A percentile compares a stretch with the other conserved stretches of the same genome.
These are phyloP conservation scores for Bolborhynchus lineola DNA, from an alignment of 2,113 vertebrate species.

Conservation along the genomic window DNA sequence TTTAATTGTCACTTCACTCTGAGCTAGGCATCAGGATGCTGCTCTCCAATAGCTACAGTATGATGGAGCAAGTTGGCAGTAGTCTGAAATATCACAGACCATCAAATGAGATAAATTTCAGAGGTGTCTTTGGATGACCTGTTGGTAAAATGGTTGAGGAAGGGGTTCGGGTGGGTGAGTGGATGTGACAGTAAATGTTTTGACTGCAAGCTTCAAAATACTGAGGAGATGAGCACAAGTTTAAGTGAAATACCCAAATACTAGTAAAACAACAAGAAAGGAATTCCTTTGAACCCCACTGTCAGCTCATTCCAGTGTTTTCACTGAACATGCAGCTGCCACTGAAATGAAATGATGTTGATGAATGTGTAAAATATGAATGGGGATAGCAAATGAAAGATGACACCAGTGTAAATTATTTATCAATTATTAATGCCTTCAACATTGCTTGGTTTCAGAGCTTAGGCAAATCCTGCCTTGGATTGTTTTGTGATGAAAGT, in stretches of 20 bases:
- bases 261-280: neutral
- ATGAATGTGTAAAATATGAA: neutral
- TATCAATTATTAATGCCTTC: neutral
- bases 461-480: neutral
- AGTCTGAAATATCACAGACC: neutral
- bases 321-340: neutral
- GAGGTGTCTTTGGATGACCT: neutral
- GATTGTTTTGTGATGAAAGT: neutral
- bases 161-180: fast-evolving
- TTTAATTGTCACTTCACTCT: neutral
- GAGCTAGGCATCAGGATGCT: neutral
- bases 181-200: neutral
- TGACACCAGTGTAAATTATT: neutral
- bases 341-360: neutral
- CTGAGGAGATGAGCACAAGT: neutral
- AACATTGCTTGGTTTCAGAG: neutral
- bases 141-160: neutral
- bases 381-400: neutral
- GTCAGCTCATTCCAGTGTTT: neutral
- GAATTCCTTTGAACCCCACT: neutral
- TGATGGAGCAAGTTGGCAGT: neutral
- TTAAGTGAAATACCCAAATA: fast-evolving
- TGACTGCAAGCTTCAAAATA: neutral
- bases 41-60: neutral
- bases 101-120: neutral